Conservation (phyloP, 2,113 vertebrate species). For the Taxidea taxus region DNA sequence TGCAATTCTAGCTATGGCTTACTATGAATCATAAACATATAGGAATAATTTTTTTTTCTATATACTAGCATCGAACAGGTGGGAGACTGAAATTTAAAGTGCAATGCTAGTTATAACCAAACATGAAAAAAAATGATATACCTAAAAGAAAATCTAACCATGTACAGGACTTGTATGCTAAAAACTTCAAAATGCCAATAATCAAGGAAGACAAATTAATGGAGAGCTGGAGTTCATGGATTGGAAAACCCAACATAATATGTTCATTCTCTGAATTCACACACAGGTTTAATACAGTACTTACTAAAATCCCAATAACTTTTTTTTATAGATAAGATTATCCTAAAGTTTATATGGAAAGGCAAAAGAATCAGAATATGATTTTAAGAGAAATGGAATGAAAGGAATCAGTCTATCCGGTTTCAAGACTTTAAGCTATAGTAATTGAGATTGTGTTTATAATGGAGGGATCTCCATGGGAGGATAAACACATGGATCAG, state of each 20-base stretch:
- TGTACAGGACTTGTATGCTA: not conserved
- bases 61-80: not conserved
- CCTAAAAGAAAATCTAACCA: not conserved
- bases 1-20: not conserved
- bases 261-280: not conserved
- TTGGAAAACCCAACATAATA: not conserved
- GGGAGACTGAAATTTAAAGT: not conserved
- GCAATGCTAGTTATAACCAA: not conserved
- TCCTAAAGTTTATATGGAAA: not conserved
- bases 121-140: not conserved
- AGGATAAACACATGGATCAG: not conserved
- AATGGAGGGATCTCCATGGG: not conserved
- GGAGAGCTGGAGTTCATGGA: not conserved
- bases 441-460: not conserved
- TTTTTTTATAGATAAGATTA: not conserved
- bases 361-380: not conserved
- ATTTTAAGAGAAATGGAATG: not conserved
- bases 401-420: not conserved
- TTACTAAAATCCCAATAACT: not conserved
- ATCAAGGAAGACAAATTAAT: not conserved
- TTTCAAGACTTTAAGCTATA: not conserved
- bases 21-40: not conserved
- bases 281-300: not conserved
- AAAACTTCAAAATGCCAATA: not conserved
- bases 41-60: not conserved